These are phyloP conservation scores for Lerema accius DNA, from an alignment of 1,140 invertebrate genomes.

Conservation along the genomic window DNA sequence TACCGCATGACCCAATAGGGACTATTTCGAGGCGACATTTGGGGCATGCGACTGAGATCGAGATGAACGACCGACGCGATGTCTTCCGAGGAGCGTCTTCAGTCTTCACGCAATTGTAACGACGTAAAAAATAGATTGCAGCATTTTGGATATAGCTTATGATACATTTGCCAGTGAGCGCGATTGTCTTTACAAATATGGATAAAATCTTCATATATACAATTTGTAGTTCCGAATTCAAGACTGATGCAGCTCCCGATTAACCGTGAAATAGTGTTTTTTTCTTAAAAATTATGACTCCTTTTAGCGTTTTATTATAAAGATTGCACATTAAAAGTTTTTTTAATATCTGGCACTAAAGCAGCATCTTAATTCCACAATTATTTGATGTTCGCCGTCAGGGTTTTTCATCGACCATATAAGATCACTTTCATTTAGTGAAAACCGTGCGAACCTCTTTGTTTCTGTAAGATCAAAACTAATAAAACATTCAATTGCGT, in stretches of 20 bases:
- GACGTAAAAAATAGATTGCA: not conserved
- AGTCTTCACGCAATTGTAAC: not conserved
- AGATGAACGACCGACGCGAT: not conserved
- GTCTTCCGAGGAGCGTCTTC: not conserved
- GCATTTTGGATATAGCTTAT: too few relatives aligned
- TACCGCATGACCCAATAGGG: not conserved
- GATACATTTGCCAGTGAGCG: too few relatives aligned
- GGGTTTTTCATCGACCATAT: slow-evolving; percentile 36
- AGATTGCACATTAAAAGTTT: too few relatives aligned
- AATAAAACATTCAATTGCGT: slow-evolving; percentile 9
- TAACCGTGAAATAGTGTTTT: too few relatives aligned
- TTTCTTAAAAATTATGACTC: too few relatives aligned
- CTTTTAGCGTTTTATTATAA: too few relatives aligned
- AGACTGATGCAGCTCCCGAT: too few relatives aligned
- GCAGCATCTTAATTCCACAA: not conserved
- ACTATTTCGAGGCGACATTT: not conserved
- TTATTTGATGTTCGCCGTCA: not conserved
- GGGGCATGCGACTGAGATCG: not conserved
- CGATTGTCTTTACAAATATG: not conserved
- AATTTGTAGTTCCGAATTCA: too few relatives aligned
- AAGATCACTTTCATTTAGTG: slow-evolving; percentile 62
- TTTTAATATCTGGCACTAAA: too few relatives aligned
- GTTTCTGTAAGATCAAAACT: slow-evolving; percentile 22
- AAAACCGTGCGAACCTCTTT: slow-evolving; percentile 63
- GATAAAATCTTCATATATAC: too few relatives aligned